A percentile compares a stretch with the other conserved stretches of the same genome.
Conservation (phyloP, 1,140 invertebrate species). For the Fopius arisanus region DNA sequence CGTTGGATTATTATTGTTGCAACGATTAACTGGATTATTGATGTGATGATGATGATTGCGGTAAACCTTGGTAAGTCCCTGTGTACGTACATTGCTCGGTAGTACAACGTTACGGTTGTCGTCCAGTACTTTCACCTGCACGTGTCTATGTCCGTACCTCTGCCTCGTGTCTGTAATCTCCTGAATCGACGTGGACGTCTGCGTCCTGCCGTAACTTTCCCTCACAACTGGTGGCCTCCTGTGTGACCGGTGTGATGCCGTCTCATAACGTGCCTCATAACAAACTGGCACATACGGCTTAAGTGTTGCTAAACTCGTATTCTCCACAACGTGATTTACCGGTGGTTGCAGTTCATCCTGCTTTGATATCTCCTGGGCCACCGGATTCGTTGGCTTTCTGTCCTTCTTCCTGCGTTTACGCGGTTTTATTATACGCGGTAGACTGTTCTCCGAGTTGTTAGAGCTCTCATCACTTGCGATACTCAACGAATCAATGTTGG, state of each 20-base stretch:
- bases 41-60: slow-evolving; percentile 38
- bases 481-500: slow-evolving; percentile 72
- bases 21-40: slow-evolving; percentile 40
- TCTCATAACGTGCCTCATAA: slow-evolving; percentile 50
- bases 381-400: slow-evolving; percentile 70
- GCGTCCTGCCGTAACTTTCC: slow-evolving; percentile 46
- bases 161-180: slow-evolving; percentile 55
- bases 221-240: slow-evolving; percentile 42
- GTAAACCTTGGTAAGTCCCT: slow-evolving; percentile 44
- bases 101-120: slow-evolving; percentile 61
- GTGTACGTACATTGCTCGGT: slow-evolving; percentile 44
- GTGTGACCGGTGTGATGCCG: slow-evolving; percentile 35
- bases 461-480: slow-evolving; percentile 81
- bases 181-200: slow-evolving; percentile 41
- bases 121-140: slow-evolving; percentile 62
- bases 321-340: slow-evolving; percentile 42
- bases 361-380: slow-evolving; percentile 59
- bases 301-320: slow-evolving; percentile 48
- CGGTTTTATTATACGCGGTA: slow-evolving; percentile 88
- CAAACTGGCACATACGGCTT: slow-evolving; percentile 56
- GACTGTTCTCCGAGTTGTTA: slow-evolving; percentile 76
- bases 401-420: slow-evolving; percentile 89
- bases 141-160: slow-evolving; percentile 51
- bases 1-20: slow-evolving; percentile 40
- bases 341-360: slow-evolving; percentile 57